Percentiles rank a stretch among this genome's conserved stretches.
Evolutionary conservation across 2,797 vertebrate species (phyloP).

Genomic region (Myotis findleyi): DNA sequence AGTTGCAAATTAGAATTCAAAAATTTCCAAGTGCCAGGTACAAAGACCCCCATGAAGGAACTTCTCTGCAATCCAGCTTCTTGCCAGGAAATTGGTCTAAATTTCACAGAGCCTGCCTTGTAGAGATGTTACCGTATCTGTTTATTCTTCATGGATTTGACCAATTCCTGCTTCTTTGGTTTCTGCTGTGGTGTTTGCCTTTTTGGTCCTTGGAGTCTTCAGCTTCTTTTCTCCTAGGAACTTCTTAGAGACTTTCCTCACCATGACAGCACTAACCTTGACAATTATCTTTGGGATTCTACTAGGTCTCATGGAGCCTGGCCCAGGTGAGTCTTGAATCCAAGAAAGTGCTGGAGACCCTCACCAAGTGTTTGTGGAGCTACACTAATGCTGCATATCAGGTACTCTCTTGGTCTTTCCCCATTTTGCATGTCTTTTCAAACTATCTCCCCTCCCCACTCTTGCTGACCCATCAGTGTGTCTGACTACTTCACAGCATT

Average conservation of each 20-base stretch:
- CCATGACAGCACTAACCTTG: neutral
- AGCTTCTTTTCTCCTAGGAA: neutral
- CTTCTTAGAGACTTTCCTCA: neutral
- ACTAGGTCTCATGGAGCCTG: neutral
- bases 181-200: neutral
- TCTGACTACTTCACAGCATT: neutral
- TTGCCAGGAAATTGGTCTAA: neutral
- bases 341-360: neutral
- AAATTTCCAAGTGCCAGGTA: neutral
- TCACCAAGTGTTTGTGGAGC: neutral
- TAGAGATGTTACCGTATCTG: neutral
- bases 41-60: neutral
- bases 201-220: neutral
- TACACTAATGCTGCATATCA: neutral
- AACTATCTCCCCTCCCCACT: neutral
- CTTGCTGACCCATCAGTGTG: neutral
- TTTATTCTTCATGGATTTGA: neutral
- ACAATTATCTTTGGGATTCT: neutral
- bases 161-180: neutral
- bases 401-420: neutral
- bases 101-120: neutral
- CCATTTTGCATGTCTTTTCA: neutral
- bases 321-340: neutral
- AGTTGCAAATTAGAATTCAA: neutral
- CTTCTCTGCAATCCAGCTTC: neutral